Percentiles rank a stretch among this genome's conserved stretches.
Conservation (phyloP, 2,888 invertebrate species). For the Phortica magna region DNA sequence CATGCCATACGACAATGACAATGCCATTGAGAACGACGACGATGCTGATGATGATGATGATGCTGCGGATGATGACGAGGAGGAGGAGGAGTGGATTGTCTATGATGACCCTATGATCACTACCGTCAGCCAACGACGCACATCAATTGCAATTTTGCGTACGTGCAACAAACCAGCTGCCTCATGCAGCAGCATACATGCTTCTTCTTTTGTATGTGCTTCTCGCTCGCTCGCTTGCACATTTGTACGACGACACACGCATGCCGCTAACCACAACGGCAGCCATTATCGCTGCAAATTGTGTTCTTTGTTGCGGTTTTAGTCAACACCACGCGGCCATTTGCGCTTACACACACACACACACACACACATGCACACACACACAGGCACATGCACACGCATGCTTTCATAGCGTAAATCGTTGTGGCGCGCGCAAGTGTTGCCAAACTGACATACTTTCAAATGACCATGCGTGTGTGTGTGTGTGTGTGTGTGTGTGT, state of each 20-base stretch:
- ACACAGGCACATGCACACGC: not conserved
- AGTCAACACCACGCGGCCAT: constrained; percentile 15
- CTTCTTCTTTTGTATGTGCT: too few species aligned
- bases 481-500: constrained; percentile 11
- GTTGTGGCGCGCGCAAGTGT: constrained; percentile 25
- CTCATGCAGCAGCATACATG: too few species aligned
- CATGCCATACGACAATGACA: not conserved
- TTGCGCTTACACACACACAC: not conserved
- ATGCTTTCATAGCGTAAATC: constrained; percentile 10
- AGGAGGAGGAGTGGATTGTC: not conserved
- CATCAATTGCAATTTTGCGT: constrained; percentile 7
- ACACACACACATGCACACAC: not conserved
- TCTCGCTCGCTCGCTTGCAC: constrained; percentile 58
- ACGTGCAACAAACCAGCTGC: too few species aligned
- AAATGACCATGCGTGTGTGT: not conserved
- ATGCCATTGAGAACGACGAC: not conserved
- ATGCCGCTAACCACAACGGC: constrained; percentile 18
- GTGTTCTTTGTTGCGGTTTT: constrained; percentile 67
- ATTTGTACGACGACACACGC: not conserved
- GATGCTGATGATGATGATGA: not conserved
- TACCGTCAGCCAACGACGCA: not conserved
- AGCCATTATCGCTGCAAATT: constrained; percentile 68
- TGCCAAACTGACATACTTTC: constrained; percentile 23
- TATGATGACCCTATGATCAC: too few species aligned
- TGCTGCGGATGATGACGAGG: not conserved